phyloP scores from a whole-genome alignment of 92 coral and sea anemone genomes.

The Parazoanthus atlanticus region DNA sequence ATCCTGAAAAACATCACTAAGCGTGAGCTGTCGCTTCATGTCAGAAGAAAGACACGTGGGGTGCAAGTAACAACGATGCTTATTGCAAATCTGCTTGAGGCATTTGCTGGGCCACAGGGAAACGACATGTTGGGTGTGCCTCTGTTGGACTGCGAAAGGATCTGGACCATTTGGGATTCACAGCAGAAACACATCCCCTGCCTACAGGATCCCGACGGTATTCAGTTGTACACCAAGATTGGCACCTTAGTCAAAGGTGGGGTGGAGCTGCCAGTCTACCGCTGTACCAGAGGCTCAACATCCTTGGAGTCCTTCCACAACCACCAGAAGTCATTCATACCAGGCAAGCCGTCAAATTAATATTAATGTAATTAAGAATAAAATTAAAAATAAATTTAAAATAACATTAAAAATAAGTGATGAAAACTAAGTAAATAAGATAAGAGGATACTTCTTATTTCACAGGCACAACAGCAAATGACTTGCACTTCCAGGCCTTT shows the following conservation, averaged over 20 bases:
- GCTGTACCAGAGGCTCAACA: slow-evolving; percentile 67
- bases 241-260: slow-evolving; percentile 55
- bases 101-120: slow-evolving; percentile 63
- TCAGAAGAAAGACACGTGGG: slow-evolving; percentile 57
- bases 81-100: slow-evolving; percentile 33
- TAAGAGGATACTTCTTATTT: not conserved
- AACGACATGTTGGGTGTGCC: slow-evolving; percentile 66
- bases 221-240: slow-evolving; percentile 62
- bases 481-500: slow-evolving; percentile 47
- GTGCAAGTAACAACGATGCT: slow-evolving; percentile 51
- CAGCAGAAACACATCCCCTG: slow-evolving; percentile 61
- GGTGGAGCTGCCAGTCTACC: slow-evolving; percentile 45
- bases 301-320: slow-evolving; percentile 73
- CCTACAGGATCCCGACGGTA: slow-evolving; percentile 69
- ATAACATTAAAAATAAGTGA: not conserved
- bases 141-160: slow-evolving; percentile 53
- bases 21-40: slow-evolving; percentile 59
- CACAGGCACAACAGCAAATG: slow-evolving; percentile 45
- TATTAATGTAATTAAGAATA: not conserved
- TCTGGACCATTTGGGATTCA: slow-evolving; percentile 59
- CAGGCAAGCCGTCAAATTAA: slow-evolving; percentile 22
- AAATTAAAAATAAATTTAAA: not conserved
- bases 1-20: slow-evolving; percentile 35
- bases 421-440: not conserved
- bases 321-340: slow-evolving; percentile 53